A percentile compares a stretch with the other conserved stretches of the same genome.
phyloP scores from a whole-genome alignment of 2,113 vertebrate species.

The Gymnogyps californianus region DNA sequence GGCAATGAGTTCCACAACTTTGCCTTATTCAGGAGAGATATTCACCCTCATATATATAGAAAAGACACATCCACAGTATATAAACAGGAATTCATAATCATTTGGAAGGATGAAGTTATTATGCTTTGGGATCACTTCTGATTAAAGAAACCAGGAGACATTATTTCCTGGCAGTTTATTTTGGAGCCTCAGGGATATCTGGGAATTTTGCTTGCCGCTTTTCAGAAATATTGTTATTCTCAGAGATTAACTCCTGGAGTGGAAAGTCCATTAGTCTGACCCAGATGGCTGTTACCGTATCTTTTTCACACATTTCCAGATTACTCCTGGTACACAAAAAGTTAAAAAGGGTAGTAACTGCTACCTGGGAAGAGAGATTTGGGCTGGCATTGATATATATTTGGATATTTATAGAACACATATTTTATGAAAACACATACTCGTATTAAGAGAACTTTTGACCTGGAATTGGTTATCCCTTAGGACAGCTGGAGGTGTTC shows the following conservation, averaged over 20 bases:
- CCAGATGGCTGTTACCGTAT: neutral
- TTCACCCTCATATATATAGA: neutral
- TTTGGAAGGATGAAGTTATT: neutral
- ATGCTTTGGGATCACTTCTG: neutral
- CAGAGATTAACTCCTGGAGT: neutral
- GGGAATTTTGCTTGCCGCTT: neutral
- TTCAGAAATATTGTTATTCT: neutral
- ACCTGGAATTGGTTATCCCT: neutral
- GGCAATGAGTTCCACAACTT: neutral
- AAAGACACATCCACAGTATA: neutral
- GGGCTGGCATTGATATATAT: neutral
- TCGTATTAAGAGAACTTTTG: neutral
- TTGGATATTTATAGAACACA: neutral
- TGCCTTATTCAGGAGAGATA: neutral
- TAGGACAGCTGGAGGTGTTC: neutral
- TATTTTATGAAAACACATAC: neutral
- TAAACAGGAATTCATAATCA: neutral
- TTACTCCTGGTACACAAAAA: neutral
- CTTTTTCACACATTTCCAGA: neutral
- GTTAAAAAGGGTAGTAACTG: neutral
- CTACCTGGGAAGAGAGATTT: neutral
- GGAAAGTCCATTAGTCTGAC: neutral
- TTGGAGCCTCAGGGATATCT: neutral
- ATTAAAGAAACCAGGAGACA: neutral
- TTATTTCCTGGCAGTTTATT: neutral